phyloP scores from a whole-genome alignment of 2,888 invertebrate genomes.

The Volucella bombylans region DNA sequence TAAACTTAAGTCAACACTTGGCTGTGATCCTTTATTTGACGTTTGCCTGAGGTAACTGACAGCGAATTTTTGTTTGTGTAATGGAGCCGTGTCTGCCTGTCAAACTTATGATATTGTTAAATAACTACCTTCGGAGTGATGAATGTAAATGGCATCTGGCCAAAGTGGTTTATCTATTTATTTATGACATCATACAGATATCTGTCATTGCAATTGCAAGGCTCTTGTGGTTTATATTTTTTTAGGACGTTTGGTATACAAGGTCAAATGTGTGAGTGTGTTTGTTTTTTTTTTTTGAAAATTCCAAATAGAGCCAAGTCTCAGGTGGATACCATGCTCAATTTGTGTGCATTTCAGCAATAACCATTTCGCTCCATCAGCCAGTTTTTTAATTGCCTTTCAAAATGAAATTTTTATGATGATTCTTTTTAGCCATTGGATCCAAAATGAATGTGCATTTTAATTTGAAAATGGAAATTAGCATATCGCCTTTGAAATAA shows the following conservation, averaged over 20 bases:
- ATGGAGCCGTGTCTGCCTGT: conserved; percentile 42
- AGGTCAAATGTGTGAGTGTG: too few relatives aligned
- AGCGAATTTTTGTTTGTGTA: conserved; percentile 38
- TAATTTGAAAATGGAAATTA: too few relatives aligned
- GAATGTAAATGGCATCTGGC: conserved; percentile 38
- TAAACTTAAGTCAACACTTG: conserved; percentile 22
- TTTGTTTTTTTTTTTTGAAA: too few relatives aligned
- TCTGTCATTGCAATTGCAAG: conserved; percentile 56
- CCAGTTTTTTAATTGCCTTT: too few relatives aligned
- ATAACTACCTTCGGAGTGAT: conserved; percentile 51
- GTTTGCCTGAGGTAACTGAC: conserved; percentile 5
- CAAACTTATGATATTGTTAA: conserved; percentile 43
- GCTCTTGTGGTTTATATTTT: conserved; percentile 11
- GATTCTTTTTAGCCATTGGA: too few relatives aligned
- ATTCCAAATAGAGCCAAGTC: too few relatives aligned
- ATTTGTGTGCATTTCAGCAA: too few relatives aligned
- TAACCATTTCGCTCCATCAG: too few relatives aligned
- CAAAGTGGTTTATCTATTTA: conserved; percentile 39
- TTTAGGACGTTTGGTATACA: neutral
- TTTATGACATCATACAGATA: conserved; percentile 2
- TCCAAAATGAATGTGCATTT: too few relatives aligned
- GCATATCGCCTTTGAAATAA: too few relatives aligned
- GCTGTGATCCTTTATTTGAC: conserved; percentile 19
- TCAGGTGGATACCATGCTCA: too few relatives aligned
- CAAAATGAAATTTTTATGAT: too few relatives aligned